Percentiles rank a stretch among this genome's conserved stretches.
Conservation (phyloP, 2,113 vertebrate genomes). For the Manacus vitellinus region DNA sequence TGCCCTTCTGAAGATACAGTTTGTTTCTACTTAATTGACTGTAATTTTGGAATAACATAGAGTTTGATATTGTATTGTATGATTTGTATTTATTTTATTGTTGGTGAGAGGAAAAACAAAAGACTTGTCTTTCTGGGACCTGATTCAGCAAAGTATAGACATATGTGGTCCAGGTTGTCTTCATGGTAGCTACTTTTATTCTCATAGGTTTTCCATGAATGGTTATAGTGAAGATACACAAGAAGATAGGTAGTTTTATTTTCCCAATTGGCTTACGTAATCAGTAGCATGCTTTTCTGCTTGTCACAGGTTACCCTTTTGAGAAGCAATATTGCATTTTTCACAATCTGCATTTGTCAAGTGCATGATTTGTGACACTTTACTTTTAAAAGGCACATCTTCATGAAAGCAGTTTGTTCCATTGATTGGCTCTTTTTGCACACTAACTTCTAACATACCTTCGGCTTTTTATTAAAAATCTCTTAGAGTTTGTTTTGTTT, state of each 20-base stretch:
- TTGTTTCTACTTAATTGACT: slow-evolving; percentile 50
- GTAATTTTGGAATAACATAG: not conserved
- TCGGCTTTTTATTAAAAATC: not conserved
- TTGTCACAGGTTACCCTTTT: not conserved
- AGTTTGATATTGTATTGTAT: slow-evolving; percentile 19
- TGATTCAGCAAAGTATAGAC: not conserved
- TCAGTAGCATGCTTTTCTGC: not conserved
- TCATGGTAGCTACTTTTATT: not conserved
- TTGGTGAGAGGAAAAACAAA: not conserved
- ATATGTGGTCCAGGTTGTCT: not conserved
- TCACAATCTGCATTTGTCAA: not conserved
- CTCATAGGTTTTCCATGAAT: not conserved
- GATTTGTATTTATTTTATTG: not conserved
- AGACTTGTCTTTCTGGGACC: not conserved
- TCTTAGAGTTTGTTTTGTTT: not conserved
- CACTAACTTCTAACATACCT: not conserved
- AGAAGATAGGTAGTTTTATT: not conserved
- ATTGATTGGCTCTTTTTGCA: not conserved
- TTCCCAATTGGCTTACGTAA: not conserved
- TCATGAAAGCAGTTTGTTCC: not conserved
- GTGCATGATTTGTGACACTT: not conserved
- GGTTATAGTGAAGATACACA: not conserved
- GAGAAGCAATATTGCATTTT: not conserved
- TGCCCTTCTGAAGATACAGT: slow-evolving; percentile 41
- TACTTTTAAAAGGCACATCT: not conserved